Evolutionary conservation across 2,797 vertebrate species (phyloP).

Genomic region (Choloepus didactylus): DNA sequence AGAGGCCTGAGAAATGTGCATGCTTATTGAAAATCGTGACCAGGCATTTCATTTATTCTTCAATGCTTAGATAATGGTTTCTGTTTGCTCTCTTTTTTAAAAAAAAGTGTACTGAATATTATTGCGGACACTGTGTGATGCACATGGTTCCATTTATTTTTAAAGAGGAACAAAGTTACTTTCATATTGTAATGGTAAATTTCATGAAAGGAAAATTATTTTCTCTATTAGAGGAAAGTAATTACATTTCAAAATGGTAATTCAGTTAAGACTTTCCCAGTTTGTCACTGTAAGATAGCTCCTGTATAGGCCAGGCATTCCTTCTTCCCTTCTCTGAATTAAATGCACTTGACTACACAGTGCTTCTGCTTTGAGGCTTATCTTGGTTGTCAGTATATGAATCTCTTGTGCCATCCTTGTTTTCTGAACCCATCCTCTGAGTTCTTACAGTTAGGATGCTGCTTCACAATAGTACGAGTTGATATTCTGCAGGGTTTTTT

Average conservation of each 20-base stretch:
- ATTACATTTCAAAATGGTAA: background rate
- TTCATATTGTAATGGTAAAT: constrained; percentile 32
- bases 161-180: constrained; percentile 29
- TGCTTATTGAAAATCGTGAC: background rate
- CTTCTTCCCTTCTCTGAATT: background rate
- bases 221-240: background rate
- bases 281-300: background rate
- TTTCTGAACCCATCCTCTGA: background rate
- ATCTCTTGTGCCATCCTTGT: background rate
- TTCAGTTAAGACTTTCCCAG: background rate
- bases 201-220: background rate
- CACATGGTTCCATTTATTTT: constrained; percentile 19
- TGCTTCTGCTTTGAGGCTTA: too few relatives aligned
- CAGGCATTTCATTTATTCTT: background rate
- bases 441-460: background rate
- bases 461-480: background rate
- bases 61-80: background rate
- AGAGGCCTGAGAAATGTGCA: background rate
- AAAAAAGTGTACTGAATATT: background rate
- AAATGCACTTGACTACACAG: rapidly evolving
- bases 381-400: background rate
- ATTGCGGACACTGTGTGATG: background rate
- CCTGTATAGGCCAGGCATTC: background rate
- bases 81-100: background rate
- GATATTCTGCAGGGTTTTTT: background rate